Percentiles rank a stretch among this genome's conserved stretches.
These are phyloP conservation scores for Osmerus mordax DNA, from an alignment of 2,113 vertebrate species.

Conservation along the genomic window DNA sequence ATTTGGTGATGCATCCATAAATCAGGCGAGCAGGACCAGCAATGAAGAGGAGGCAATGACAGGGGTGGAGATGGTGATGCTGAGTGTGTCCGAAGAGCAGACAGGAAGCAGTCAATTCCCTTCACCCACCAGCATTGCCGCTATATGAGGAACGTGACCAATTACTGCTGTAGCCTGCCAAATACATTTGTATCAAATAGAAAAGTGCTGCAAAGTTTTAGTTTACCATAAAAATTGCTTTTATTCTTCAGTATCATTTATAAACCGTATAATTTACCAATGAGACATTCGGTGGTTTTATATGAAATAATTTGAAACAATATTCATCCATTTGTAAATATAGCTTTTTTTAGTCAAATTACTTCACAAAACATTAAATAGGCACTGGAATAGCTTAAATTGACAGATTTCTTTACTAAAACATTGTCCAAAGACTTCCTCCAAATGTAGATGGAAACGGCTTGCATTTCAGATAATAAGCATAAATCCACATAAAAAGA, in stretches of 20 bases:
- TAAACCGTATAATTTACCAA: slow-evolving; percentile 34
- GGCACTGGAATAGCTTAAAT: slow-evolving; percentile 59
- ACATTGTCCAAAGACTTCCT: slow-evolving; percentile 57
- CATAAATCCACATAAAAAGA: slow-evolving; percentile 55
- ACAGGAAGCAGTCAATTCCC: neutral
- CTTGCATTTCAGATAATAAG: slow-evolving; percentile 63
- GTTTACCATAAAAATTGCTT: slow-evolving; percentile 45
- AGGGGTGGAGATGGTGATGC: slow-evolving; percentile 15
- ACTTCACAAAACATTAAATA: slow-evolving; percentile 62
- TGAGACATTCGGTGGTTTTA: slow-evolving; percentile 33
- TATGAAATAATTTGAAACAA: slow-evolving; percentile 34
- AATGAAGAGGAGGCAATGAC: neutral
- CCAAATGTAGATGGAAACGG: slow-evolving; percentile 40
- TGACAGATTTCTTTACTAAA: slow-evolving; percentile 54
- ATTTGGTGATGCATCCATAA: neutral
- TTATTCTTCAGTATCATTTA: slow-evolving; percentile 59
- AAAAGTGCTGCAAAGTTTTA: neutral
- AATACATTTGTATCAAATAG: neutral
- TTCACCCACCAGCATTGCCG: neutral
- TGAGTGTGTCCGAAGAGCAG: neutral
- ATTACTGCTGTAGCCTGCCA: neutral
- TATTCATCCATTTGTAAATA: slow-evolving; percentile 39
- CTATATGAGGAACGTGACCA: neutral
- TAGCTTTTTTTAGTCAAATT: slow-evolving; percentile 47
- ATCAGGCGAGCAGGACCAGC: neutral